phyloP scores from a whole-genome alignment of 2,113 vertebrate genomes.

The Macaca mulatta region DNA sequence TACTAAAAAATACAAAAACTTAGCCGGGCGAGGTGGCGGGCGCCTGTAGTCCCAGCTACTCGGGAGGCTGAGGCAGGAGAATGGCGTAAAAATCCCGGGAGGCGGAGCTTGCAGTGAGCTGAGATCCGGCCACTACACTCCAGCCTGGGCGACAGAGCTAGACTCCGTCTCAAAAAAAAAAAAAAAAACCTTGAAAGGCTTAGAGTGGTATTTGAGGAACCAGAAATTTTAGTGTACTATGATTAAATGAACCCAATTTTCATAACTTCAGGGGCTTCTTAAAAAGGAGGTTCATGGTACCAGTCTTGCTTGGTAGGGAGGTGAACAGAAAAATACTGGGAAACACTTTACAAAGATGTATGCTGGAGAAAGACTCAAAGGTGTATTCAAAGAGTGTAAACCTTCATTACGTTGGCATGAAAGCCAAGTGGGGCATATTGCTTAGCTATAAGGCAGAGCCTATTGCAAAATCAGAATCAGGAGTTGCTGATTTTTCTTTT shows the following conservation, averaged over 20 bases:
- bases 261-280: conserved; percentile 1
- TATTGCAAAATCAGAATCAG: neutral
- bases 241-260: neutral
- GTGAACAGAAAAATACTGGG: neutral
- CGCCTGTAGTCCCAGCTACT: too few species aligned
- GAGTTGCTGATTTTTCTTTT: neutral
- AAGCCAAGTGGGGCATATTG: neutral
- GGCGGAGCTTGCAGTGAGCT: too few species aligned
- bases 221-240: neutral
- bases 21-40: too few species aligned
- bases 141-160: too few species aligned
- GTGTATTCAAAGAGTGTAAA: neutral
- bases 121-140: too few species aligned
- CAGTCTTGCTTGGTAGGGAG: neutral
- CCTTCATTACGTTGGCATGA: neutral
- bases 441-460: neutral
- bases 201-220: neutral
- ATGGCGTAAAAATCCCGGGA: too few species aligned
- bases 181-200: neutral
- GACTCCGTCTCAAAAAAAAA: too few species aligned
- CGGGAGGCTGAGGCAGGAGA: too few species aligned
- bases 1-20: too few species aligned
- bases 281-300: neutral
- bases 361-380: neutral
- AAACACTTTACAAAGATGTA: neutral